Evolutionary conservation across 1,140 invertebrate genomes (phyloP).

Genomic region (Scaptomyza pallida): DNA sequence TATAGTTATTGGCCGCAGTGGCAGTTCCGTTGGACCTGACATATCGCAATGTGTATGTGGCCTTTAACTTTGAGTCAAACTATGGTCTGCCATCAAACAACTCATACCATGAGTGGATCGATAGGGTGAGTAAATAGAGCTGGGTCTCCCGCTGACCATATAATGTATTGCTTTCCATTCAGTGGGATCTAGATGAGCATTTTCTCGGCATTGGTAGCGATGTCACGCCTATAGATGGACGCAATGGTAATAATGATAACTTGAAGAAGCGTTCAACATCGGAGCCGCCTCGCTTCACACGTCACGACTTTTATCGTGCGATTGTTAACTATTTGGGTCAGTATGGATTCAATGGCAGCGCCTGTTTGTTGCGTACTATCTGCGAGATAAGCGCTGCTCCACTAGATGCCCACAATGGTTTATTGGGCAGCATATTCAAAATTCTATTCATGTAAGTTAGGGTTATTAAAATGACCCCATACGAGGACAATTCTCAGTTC

Average conservation of each 20-base stretch:
- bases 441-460: slow-evolving; percentile 85
- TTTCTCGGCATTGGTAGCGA: slow-evolving; percentile 66
- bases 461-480: neutral
- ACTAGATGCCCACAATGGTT: slow-evolving; percentile 84
- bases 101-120: slow-evolving; percentile 69
- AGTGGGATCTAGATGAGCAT: slow-evolving; percentile 72
- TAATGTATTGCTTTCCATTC: neutral
- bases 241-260: slow-evolving; percentile 24
- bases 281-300: slow-evolving; percentile 43
- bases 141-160: neutral
- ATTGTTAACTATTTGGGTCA: slow-evolving; percentile 68
- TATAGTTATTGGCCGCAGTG: slow-evolving; percentile 87
- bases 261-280: slow-evolving; percentile 36
- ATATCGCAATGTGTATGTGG: slow-evolving; percentile 88
- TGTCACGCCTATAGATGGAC: slow-evolving; percentile 67
- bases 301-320: slow-evolving; percentile 68
- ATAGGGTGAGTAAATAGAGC: slow-evolving; percentile 53
- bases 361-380: slow-evolving; percentile 85
- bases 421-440: slow-evolving; percentile 85
- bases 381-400: slow-evolving; percentile 84
- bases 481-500: slow-evolving; percentile 4
- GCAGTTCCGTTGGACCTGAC: slow-evolving; percentile 87
- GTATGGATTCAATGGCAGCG: slow-evolving; percentile 85
- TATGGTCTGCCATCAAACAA: slow-evolving; percentile 85
- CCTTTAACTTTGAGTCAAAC: slow-evolving; percentile 90